Percentiles rank a stretch among this genome's conserved stretches.
phyloP scores from a whole-genome alignment of 2,113 vertebrate genomes.

The Protobothrops mucrosquamatus region DNA sequence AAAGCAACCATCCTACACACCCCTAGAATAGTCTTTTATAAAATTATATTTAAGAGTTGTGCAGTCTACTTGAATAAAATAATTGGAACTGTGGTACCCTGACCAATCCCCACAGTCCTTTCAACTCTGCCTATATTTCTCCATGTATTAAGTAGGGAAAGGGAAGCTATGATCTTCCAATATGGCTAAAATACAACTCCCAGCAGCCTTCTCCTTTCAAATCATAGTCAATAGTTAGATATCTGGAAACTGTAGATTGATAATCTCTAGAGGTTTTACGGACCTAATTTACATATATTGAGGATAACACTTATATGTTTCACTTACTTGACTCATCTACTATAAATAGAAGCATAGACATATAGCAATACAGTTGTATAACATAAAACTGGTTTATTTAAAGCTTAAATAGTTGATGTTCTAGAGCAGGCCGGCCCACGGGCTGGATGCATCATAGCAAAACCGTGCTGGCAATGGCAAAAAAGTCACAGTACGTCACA shows the following conservation, averaged over 20 bases:
- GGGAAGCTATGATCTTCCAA: not conserved
- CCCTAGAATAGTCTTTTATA: not conserved
- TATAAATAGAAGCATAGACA: not conserved
- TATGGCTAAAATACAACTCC: not conserved
- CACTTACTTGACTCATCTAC: not conserved
- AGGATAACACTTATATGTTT: not conserved
- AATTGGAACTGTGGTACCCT: not conserved
- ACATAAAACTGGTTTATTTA: not conserved
- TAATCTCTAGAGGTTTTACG: not conserved
- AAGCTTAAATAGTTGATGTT: not conserved
- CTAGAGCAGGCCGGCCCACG: not conserved
- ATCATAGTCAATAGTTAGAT: not conserved
- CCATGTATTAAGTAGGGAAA: not conserved
- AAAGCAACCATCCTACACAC: not conserved
- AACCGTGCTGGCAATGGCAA: no score
- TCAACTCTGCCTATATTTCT: not conserved
- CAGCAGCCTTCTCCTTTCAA: not conserved
- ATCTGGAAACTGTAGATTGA: not conserved
- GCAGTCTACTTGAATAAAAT: not conserved
- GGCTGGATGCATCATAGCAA: no score
- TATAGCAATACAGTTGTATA: no score
- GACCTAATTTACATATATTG: not conserved
- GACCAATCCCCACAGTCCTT: not conserved
- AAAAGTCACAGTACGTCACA: no score
- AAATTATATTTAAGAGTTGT: not conserved